Evolutionary conservation across 2,888 invertebrate species (phyloP), one percentile per base, ranked within the genome.

Genomic region (Nematopogon swammerdamellus): DNA sequence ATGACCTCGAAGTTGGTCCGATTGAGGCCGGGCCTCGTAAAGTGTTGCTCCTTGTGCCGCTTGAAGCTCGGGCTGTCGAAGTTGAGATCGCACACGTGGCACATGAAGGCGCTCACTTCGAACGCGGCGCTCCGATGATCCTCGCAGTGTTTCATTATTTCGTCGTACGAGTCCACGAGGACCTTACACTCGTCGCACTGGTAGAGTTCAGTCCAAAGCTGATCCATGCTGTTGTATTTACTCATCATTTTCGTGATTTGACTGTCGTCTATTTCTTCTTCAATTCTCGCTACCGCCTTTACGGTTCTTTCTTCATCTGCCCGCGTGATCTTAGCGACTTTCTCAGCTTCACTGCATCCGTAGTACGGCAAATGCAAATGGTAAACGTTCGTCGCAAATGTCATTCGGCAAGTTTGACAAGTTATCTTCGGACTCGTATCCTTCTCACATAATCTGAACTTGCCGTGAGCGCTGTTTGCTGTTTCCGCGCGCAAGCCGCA

Each of bases 101-200:
- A 73, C 6, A 53, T 55, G 5, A 49, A 49, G 3, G 60, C 59
- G 0, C 25, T 54, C 1, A 57, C 57, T 4, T 53, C 52, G 20
- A 52, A 56, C 14, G 46, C 55, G 5, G 60, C 54, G 8, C 57
- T 60, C 1, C 63, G 57, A 47, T 73, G 72, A 0, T 58, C 57
- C 29, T 72, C 72, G 2, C 64, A 59, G 45, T 73, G 73, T 1
- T 63, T 65, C 0, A 73, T 64, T 0, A 63, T 63, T 0, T 59
- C 55, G 18, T 72, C 70, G 42, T 74, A 73, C 0, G 57, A 54
- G 44, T 69, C 63, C 0, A 62, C 61, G 0, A 64, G 56, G 0
- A 65, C 50, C 0, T 64, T 58, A 30, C 74, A 74, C 0, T 50
- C 47, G 0, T 47, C 25, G 48, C 74, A 74, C 2, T 56, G 49